Evolutionary conservation across 2,888 invertebrate genomes (phyloP).

Genomic region (Metopia argyrocephala): DNA sequence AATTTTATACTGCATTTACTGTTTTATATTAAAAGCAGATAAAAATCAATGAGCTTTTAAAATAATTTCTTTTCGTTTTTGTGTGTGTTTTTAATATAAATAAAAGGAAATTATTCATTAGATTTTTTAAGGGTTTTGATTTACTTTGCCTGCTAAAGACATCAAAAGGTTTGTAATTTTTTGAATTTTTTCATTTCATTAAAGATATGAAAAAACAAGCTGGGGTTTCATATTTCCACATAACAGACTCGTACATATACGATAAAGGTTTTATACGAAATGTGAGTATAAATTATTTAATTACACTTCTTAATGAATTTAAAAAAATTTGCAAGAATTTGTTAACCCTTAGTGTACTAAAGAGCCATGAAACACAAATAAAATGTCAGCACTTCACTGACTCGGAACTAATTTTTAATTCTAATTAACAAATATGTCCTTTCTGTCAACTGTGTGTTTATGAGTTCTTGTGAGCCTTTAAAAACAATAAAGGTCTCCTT

Average conservation of each 20-base stretch:
- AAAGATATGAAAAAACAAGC: not conserved
- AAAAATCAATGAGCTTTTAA: constrained; percentile 59
- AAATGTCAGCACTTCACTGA: too few species aligned
- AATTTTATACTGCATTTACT: not conserved
- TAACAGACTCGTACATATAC: too few species aligned
- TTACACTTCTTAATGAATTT: too few species aligned
- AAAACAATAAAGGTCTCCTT: too few species aligned
- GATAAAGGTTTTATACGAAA: not conserved
- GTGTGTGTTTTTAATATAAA: constrained; percentile 41
- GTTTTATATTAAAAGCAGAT: constrained; percentile 31
- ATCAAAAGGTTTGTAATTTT: constrained; percentile 25
- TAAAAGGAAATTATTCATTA: not conserved
- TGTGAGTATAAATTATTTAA: not conserved
- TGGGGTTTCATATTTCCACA: not conserved
- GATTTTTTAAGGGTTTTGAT: constrained; percentile 26
- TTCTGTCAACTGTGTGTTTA: too few species aligned
- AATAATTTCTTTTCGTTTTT: too few species aligned
- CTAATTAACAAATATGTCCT: too few species aligned
- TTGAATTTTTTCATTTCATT: not conserved
- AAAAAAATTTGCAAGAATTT: too few species aligned
- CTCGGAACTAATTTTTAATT: too few species aligned
- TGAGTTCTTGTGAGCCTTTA: too few species aligned
- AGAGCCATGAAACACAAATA: too few species aligned
- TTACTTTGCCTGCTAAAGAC: constrained; percentile 17
- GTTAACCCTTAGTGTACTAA: too few species aligned